Base-by-base conservation (phyloP, 2,797 vertebrate genomes). In the Gobio occitaniae region DNA sequence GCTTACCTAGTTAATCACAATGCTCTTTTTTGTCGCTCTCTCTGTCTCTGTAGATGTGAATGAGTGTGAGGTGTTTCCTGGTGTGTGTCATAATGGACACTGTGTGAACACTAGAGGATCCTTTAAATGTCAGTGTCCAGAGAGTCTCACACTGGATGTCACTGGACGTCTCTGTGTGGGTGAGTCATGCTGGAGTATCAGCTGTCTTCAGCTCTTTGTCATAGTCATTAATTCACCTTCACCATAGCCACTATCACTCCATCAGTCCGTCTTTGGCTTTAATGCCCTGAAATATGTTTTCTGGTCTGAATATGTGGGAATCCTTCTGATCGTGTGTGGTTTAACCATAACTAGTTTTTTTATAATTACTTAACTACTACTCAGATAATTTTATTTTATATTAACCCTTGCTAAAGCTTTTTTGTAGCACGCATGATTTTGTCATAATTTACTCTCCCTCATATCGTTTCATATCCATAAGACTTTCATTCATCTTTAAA, bases 51-150 rank as follows among this genome's bases (percentile, higher is more conserved):
- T 84, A 96, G 95, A 96, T 69, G 90, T 96, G 15, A 95, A 96
- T 15, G 95, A 96, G 80, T 96, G 95, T 79, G 92, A 93, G 16
- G 93, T 96, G 79, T 96, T 96, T 86, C 95, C 94, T 0, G 94
- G 94, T 0, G 90, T 96, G 78, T 96, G 95, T 88, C 87, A 90
- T 32, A 95, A 95, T 0, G 95, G 95, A 4, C 68, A 25, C 0
- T 96, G 95, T 12, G 21, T 94, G 59, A 96, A 96, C 91, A 94
- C 91, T 78, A 91, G 89, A 88, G 95, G 95, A 12, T 96, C 95
- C 5, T 96, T 96, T 81, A 92, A 61, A 76, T 96, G 95, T 6
- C 93, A 94, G 74, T 96, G 95, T 80, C 92, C 93, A 0, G 92
- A 94, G 56, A 95, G 94, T 13, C 89, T 95, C 59, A 95, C 93